A percentile compares a stretch with the other conserved stretches of the same genome.
Conservation (phyloP, 1,140 invertebrate genomes). For the Babylonia areolata region DNA sequence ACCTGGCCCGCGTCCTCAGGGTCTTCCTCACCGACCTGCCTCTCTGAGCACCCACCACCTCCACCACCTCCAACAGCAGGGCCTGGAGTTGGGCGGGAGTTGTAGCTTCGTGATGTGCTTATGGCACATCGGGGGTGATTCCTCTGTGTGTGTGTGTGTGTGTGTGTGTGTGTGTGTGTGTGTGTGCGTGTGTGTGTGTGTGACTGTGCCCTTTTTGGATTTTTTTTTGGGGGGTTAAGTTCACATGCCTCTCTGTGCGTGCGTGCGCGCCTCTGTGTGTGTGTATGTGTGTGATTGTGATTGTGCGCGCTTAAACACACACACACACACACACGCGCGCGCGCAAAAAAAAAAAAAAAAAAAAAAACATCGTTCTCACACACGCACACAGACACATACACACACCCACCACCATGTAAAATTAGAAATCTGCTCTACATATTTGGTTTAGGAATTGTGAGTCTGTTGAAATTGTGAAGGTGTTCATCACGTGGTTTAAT, state of each 20-base stretch:
- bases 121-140: no score
- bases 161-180: neutral
- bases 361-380: no score
- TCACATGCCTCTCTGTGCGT: neutral
- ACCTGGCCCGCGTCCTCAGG: slow-evolving; percentile 91
- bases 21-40: slow-evolving; percentile 81
- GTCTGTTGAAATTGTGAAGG: no score
- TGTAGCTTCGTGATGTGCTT: no score
- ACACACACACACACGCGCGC: neutral
- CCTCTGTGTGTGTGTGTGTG: neutral
- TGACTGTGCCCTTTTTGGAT: neutral
- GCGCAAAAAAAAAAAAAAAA: no score
- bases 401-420: neutral
- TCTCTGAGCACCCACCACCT: neutral
- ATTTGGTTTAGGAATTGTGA: no score
- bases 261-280: neutral
- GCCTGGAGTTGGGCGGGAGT: no score
- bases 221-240: no score
- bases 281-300: neutral
- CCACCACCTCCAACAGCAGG: no score
- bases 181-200: neutral
- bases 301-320: neutral
- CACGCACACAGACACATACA: neutral
- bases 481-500: no score
- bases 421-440: no score